A percentile compares a stretch with the other conserved stretches of the same genome.
These are phyloP conservation scores for Oxytorus armatus DNA, from an alignment of 2,888 invertebrate genomes.

Conservation along the genomic window DNA sequence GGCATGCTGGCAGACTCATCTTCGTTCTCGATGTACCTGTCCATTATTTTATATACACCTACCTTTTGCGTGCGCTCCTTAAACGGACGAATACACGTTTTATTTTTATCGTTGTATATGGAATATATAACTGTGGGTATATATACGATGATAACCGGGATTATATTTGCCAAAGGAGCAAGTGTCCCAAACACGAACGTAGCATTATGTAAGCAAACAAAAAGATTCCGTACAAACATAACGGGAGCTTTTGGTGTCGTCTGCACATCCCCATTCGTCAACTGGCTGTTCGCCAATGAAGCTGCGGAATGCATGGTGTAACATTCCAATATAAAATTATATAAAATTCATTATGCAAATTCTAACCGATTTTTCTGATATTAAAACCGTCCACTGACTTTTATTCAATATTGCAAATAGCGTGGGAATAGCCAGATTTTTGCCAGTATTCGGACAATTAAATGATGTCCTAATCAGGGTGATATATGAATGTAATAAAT, in stretches of 20 bases:
- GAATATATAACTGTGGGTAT: background rate
- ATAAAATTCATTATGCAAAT: too few relatives aligned
- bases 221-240: background rate
- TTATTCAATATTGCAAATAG: too few relatives aligned
- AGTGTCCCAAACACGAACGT: background rate
- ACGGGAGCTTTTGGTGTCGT: background rate
- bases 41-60: slow-evolving; percentile 54
- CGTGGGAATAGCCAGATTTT: too few relatives aligned
- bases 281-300: too few relatives aligned
- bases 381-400: too few relatives aligned
- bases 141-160: background rate
- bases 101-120: slow-evolving; percentile 29
- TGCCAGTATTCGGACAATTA: too few relatives aligned
- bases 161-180: slow-evolving; percentile 3
- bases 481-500: too few relatives aligned
- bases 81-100: slow-evolving; percentile 51
- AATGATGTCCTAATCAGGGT: too few relatives aligned
- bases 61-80: slow-evolving; percentile 51
- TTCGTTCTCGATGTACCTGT: slow-evolving; percentile 64
- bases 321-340: too few relatives aligned
- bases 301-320: too few relatives aligned
- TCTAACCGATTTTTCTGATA: too few relatives aligned
- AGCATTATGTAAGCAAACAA: slow-evolving; percentile 1
- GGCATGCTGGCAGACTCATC: slow-evolving; percentile 48
- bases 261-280: too few relatives aligned